These are phyloP conservation scores for Athalia circularis DNA, from an alignment of 2,888 invertebrate species.

Conservation along the genomic window DNA sequence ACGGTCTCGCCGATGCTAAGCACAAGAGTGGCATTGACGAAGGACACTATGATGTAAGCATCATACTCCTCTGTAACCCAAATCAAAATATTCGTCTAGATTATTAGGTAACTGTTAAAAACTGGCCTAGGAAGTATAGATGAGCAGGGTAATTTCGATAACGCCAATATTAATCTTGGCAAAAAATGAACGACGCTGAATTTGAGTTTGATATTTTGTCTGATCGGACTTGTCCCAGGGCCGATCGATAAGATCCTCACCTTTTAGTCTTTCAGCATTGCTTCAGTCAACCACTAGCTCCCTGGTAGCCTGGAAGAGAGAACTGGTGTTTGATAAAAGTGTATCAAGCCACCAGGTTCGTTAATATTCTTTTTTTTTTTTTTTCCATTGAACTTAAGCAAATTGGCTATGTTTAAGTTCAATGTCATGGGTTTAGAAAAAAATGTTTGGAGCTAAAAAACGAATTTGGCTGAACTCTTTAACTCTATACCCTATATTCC, in stretches of 20 bases:
- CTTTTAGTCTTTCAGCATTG: conserved; percentile 67
- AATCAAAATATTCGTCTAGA: conserved; percentile 70
- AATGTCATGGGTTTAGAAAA: conserved; percentile 75
- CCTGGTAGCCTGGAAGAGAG: conserved; percentile 86
- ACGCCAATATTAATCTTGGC: neutral
- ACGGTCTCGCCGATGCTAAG: conserved; percentile 99
- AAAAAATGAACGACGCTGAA: neutral
- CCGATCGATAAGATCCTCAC: conserved; percentile 65
- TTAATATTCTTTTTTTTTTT: conserved; percentile 70
- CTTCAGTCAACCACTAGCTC: conserved; percentile 70
- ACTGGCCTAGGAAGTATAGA: neutral
- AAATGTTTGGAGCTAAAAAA: conserved; percentile 10
- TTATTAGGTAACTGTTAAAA: conserved; percentile 45
- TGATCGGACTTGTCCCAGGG: conserved; percentile 52
- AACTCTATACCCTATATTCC: neutral
- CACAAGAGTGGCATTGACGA: conserved; percentile 98
- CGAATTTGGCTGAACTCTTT: neutral
- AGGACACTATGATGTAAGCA: conserved; percentile 99
- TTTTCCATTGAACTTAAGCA: conserved; percentile 76
- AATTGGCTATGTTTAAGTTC: conserved; percentile 74
- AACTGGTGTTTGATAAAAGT: conserved; percentile 91
- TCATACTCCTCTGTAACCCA: conserved; percentile 96
- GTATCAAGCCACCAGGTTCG: conserved; percentile 79
- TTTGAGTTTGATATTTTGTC: neutral
- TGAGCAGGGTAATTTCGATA: conserved; percentile 11